phyloP scores from a whole-genome alignment of 2,888 invertebrate species.

The Parnassius orleans region DNA sequence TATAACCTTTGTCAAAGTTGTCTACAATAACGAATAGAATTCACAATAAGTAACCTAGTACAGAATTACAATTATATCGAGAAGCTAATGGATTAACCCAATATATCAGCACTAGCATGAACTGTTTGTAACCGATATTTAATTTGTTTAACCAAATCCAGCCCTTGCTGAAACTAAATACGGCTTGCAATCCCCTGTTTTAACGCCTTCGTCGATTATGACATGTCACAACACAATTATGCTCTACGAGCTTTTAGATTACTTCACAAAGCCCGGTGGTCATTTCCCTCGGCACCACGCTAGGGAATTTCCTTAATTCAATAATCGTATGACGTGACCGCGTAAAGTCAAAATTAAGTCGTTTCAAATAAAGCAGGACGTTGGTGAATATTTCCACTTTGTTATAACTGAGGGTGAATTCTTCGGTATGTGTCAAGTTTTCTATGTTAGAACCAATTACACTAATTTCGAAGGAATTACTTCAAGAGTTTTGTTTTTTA shows the following conservation, averaged over 20 bases:
- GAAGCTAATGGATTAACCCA: conserved; percentile 2
- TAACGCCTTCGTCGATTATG: conserved; percentile 3
- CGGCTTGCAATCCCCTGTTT: conserved; percentile 7
- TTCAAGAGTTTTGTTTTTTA: not conserved
- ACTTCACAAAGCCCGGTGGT: conserved; percentile 19
- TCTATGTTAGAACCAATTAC: not conserved
- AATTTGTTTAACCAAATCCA: conserved; percentile 10
- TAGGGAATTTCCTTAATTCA: conserved; percentile 33
- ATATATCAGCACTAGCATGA: not conserved
- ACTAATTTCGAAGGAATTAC: not conserved
- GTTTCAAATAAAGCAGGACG: conserved; percentile 16
- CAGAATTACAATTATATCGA: not conserved
- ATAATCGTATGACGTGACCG: conserved; percentile 31
- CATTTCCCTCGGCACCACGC: conserved; percentile 29
- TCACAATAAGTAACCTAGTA: too few relatives aligned
- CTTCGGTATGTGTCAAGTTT: not conserved
- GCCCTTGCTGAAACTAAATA: not conserved
- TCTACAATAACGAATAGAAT: too few relatives aligned
- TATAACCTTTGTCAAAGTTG: too few relatives aligned
- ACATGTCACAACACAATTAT: conserved; percentile 30
- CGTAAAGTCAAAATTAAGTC: conserved; percentile 27
- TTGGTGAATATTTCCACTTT: conserved; percentile 13
- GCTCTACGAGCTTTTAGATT: conserved; percentile 26
- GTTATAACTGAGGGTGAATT: conserved; percentile 1
- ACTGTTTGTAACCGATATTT: not conserved